Conservation (phyloP, 2,113 vertebrate genomes). For the Crypturellus undulatus region DNA sequence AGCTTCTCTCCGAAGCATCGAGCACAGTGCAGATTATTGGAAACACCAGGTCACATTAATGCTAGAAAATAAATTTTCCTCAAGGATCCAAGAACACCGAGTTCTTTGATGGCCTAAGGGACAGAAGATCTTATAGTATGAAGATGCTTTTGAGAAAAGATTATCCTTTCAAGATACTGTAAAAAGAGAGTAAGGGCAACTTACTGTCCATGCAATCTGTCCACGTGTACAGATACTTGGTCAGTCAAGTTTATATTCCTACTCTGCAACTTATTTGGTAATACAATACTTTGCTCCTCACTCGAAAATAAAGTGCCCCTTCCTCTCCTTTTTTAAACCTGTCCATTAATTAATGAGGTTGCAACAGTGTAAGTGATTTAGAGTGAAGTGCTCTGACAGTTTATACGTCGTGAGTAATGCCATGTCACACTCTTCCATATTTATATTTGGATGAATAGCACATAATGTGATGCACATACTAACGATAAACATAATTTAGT, state of each 20-base stretch:
- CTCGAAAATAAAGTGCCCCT: background rate
- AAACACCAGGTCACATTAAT: background rate
- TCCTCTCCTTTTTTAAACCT: background rate
- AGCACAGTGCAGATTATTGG: background rate
- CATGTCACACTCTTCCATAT: constrained; percentile 55
- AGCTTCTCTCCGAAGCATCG: background rate
- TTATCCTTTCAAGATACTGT: background rate
- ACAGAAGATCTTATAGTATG: background rate
- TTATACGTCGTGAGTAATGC: constrained; percentile 67
- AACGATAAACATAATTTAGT: constrained; percentile 72
- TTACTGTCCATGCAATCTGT: too few relatives aligned
- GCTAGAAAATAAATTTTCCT: background rate
- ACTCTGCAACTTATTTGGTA: background rate
- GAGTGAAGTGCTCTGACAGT: constrained; percentile 52
- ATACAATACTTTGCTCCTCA: background rate
- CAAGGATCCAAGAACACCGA: background rate
- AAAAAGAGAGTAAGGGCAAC: background rate
- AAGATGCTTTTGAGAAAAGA: background rate
- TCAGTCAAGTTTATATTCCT: background rate
- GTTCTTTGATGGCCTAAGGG: background rate
- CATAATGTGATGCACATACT: constrained; percentile 63
- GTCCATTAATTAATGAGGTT: constrained; percentile 65
- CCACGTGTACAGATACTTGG: background rate
- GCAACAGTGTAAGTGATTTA: constrained; percentile 35
- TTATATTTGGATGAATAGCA: constrained; percentile 73